A percentile compares a stretch with the other conserved stretches of the same genome.
Conservation (phyloP, 2,113 vertebrate genomes). For the Echinops telfairi region DNA sequence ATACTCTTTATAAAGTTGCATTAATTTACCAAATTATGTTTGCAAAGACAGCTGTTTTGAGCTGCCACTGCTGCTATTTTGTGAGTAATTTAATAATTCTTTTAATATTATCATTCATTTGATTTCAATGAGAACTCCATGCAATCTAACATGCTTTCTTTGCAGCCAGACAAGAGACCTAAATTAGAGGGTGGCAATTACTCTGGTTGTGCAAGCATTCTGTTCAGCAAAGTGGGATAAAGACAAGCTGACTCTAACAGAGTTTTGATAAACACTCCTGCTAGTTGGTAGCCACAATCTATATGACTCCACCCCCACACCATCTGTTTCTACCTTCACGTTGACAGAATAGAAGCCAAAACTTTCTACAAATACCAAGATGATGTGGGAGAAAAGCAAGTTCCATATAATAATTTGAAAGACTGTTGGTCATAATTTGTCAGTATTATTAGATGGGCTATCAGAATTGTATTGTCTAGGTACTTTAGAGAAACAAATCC, state of each 20-base stretch:
- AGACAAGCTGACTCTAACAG: background rate
- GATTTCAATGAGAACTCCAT: background rate
- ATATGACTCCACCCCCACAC: background rate
- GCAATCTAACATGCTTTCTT: slow-evolving; percentile 25
- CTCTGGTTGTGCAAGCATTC: slow-evolving; percentile 16
- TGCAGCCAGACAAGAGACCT: slow-evolving; percentile 8
- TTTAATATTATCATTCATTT: slow-evolving; percentile 18
- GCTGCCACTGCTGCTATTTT: slow-evolving; percentile 1
- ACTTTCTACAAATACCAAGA: slow-evolving; percentile 16
- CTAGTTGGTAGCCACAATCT: slow-evolving; percentile 43
- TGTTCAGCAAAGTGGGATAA: slow-evolving; percentile 45
- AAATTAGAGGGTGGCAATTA: background rate
- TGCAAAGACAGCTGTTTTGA: slow-evolving; percentile 57
- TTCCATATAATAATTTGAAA: background rate
- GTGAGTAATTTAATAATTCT: slow-evolving; percentile 10
- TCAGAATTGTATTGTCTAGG: too few relatives aligned
- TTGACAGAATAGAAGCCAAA: slow-evolving; percentile 42
- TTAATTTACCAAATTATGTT: slow-evolving; percentile 53
- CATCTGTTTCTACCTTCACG: slow-evolving; percentile 30
- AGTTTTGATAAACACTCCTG: slow-evolving; percentile 59
- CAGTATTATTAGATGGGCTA: slow-evolving; percentile 6
- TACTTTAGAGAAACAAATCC: too few relatives aligned
- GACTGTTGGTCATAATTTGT: background rate
- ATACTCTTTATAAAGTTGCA: slow-evolving; percentile 14
- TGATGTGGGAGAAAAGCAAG: background rate